phyloP scores from a whole-genome alignment of 1,140 invertebrate genomes.

The Hetaerina americana region DNA sequence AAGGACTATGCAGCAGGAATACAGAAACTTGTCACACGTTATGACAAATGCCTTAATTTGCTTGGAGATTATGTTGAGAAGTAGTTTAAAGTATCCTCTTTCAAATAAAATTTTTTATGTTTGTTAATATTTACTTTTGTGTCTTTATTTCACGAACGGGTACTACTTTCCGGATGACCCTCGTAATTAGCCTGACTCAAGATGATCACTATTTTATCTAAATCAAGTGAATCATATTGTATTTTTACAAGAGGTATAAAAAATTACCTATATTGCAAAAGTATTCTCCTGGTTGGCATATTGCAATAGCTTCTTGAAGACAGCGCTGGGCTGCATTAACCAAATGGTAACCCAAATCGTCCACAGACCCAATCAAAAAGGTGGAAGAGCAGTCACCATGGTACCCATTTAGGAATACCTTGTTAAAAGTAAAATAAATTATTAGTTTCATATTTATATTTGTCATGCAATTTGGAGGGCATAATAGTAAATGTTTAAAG shows the following conservation, averaged over 20 bases:
- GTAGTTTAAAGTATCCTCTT: too few relatives aligned
- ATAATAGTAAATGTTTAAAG: neutral
- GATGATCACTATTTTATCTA: neutral
- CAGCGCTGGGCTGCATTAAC: slow-evolving; percentile 57
- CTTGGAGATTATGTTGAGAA: too few relatives aligned
- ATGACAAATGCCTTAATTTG: too few relatives aligned
- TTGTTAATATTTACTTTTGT: too few relatives aligned
- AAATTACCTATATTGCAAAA: slow-evolving; percentile 61
- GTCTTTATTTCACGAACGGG: too few relatives aligned
- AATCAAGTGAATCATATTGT: neutral
- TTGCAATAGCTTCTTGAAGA: slow-evolving; percentile 53
- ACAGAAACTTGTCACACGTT: too few relatives aligned
- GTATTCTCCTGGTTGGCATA: slow-evolving; percentile 60
- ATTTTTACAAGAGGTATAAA: neutral
- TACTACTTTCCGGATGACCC: too few relatives aligned
- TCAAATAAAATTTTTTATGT: too few relatives aligned
- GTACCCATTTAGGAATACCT: slow-evolving; percentile 74
- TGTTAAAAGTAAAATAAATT: slow-evolving; percentile 1
- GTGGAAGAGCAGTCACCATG: slow-evolving; percentile 90
- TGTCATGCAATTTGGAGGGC: neutral
- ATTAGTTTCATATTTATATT: neutral
- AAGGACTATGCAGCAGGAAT: too few relatives aligned
- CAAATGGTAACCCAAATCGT: slow-evolving; percentile 52
- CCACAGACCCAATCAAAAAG: slow-evolving; percentile 68
- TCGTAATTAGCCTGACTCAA: too few relatives aligned